Evolutionary conservation across 2,888 invertebrate genomes (phyloP).

Genomic region (Melipona bicolor): DNA sequence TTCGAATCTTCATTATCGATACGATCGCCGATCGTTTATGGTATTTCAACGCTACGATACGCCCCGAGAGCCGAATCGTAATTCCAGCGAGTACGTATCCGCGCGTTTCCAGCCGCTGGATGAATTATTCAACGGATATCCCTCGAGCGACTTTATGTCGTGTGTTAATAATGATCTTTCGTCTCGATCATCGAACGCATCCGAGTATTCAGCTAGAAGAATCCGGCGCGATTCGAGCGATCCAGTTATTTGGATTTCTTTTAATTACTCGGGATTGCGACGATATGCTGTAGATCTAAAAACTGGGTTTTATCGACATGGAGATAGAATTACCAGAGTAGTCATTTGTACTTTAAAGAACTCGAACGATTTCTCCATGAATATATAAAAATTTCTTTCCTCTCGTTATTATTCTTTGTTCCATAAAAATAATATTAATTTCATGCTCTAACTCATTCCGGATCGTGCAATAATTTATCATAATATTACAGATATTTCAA

Average conservation of each 20-base stretch:
- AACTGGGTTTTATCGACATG: no score
- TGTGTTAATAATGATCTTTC: conserved; percentile 16
- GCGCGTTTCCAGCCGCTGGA: background rate
- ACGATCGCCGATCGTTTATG: conserved; percentile 48
- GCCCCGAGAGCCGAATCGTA: conserved; percentile 23
- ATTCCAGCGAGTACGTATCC: background rate
- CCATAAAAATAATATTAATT: background rate
- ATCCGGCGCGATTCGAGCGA: background rate
- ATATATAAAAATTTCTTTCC: background rate
- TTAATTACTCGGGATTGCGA: no score
- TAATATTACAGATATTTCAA: no score
- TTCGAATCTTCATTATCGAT: conserved; percentile 39
- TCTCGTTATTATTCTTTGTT: background rate
- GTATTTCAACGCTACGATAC: conserved; percentile 48
- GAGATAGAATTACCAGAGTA: no score
- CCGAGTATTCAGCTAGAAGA: background rate
- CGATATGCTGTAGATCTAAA: no score
- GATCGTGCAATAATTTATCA: no score
- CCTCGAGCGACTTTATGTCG: conserved; percentile 13
- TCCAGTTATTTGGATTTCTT: no score
- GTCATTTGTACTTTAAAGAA: background rate
- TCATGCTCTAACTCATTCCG: no score
- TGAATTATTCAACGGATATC: conserved; percentile 27
- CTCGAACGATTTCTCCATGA: background rate
- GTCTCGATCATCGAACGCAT: background rate